Conservation (phyloP, 2,888 invertebrate species). For the Chaitophorus viminalis region DNA sequence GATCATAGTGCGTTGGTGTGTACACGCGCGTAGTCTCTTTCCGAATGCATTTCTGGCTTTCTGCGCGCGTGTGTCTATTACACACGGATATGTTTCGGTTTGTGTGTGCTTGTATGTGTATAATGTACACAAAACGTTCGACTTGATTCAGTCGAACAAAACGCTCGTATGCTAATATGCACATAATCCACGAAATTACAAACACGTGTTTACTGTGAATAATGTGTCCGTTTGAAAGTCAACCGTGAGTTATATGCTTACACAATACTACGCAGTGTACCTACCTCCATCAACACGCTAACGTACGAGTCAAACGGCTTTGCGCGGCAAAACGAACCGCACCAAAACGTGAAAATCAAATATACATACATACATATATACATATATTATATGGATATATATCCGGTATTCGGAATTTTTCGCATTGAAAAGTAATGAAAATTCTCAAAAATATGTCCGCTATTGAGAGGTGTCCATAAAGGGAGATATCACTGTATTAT, state of each 20-base stretch:
- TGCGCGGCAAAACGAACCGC: background rate
- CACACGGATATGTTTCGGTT: background rate
- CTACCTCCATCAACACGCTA: background rate
- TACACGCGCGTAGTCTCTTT: background rate
- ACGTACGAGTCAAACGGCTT: background rate
- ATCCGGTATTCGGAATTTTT: too few species aligned
- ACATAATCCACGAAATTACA: background rate
- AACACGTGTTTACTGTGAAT: conserved; percentile 7
- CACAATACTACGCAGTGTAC: background rate
- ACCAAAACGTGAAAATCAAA: too few species aligned
- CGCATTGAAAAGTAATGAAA: too few species aligned
- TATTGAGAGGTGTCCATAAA: too few species aligned
- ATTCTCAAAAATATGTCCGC: too few species aligned
- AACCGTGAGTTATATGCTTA: background rate
- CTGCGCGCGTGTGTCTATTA: background rate
- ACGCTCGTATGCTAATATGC: background rate
- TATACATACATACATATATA: too few species aligned
- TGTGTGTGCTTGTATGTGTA: background rate
- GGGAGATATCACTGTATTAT: too few species aligned
- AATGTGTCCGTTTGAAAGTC: conserved; percentile 13
- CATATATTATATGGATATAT: too few species aligned
- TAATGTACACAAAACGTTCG: background rate
- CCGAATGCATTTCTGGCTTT: too few species aligned
- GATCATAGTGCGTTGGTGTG: background rate
- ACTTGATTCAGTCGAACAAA: background rate